Conservation (phyloP, 2,113 vertebrate species). For the Tetrao urogallus region DNA sequence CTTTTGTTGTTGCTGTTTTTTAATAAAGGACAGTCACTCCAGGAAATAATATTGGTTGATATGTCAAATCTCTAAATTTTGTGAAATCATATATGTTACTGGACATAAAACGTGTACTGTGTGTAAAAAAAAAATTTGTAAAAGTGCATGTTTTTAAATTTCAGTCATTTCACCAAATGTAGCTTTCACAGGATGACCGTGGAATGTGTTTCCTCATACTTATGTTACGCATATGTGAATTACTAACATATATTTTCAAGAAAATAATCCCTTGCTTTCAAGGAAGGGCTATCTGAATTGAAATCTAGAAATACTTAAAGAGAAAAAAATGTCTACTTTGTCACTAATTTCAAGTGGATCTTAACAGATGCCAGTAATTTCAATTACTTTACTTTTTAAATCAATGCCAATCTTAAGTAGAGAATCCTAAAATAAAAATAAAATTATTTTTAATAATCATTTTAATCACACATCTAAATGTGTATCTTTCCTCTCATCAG, state of each 20-base stretch:
- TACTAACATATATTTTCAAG: background rate
- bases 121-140: background rate
- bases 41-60: background rate
- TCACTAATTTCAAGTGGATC: background rate
- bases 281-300: background rate
- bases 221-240: background rate
- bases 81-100: background rate
- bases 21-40: background rate
- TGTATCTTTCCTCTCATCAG: background rate
- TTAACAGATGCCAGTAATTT: background rate
- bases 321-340: background rate
- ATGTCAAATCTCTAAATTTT: background rate
- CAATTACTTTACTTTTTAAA: background rate
- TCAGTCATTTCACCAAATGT: background rate
- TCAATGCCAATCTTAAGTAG: background rate
- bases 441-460: background rate
- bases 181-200: background rate
- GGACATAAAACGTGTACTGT: background rate
- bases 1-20: background rate
- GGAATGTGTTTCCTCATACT: background rate
- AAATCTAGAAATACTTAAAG: background rate
- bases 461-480: background rate
- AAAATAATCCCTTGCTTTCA: background rate
- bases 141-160: background rate
- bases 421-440: background rate